These are phyloP conservation scores for Microctonus hyperodae DNA, from an alignment of 2,888 invertebrate species.

Conservation along the genomic window DNA sequence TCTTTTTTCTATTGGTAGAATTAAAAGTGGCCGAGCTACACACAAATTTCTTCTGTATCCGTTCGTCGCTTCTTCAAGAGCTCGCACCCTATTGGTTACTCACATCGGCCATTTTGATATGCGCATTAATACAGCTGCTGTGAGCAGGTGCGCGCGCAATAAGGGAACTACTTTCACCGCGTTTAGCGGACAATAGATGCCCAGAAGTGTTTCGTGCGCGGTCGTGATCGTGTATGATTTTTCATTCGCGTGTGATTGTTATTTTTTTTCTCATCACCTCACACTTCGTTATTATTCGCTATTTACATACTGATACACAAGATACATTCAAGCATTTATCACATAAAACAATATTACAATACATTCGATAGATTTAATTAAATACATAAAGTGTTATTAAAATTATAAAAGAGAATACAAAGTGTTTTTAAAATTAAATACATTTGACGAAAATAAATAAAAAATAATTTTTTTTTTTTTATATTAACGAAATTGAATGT, in stretches of 20 bases:
- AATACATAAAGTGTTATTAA: too few relatives aligned
- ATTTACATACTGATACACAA: too few relatives aligned
- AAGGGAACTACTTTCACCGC: constrained; percentile 62
- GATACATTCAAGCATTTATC: too few relatives aligned
- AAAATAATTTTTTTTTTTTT: too few relatives aligned
- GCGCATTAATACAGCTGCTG: constrained; percentile 51
- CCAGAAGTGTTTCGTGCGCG: constrained; percentile 63
- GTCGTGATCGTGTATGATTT: constrained; percentile 56
- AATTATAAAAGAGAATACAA: too few relatives aligned
- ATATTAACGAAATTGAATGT: neutral
- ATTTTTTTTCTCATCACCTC: constrained; percentile 40
- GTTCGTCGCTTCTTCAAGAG: constrained; percentile 34
- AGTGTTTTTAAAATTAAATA: too few relatives aligned
- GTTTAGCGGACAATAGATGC: constrained; percentile 62
- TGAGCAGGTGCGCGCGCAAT: constrained; percentile 59
- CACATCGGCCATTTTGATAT: constrained; percentile 46
- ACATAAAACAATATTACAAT: too few relatives aligned
- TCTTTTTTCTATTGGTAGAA: constrained; percentile 22
- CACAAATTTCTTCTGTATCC: constrained; percentile 32
- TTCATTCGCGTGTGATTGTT: constrained; percentile 36
- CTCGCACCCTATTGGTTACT: constrained; percentile 43
- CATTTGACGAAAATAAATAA: too few relatives aligned
- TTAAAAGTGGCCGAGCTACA: constrained; percentile 32
- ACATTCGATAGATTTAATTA: too few relatives aligned
- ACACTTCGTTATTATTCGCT: neutral